Evolutionary conservation across 1,140 invertebrate genomes (phyloP).

Genomic region (Dendrolimus punctatus): DNA sequence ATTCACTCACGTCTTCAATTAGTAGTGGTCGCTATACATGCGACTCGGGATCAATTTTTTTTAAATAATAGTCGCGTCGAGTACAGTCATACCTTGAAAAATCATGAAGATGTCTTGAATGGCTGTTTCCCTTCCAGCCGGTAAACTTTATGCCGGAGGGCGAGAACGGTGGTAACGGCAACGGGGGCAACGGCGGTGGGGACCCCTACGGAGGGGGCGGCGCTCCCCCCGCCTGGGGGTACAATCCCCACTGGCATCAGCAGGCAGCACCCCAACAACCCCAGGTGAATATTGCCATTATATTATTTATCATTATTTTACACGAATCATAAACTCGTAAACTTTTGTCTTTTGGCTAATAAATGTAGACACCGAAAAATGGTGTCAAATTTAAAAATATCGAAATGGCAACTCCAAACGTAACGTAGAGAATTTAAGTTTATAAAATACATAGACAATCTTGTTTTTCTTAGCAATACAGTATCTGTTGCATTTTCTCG

Average conservation of each 20-base stretch:
- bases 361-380: too few relatives aligned
- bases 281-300: conserved; percentile 23
- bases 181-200: conserved; percentile 25
- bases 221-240: conserved; percentile 60
- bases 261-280: conserved; percentile 44
- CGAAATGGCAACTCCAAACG: too few relatives aligned
- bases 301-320: too few relatives aligned
- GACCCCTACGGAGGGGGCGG: conserved; percentile 32
- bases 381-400: too few relatives aligned
- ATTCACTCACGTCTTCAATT: too few relatives aligned
- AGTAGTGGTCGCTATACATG: too few relatives aligned
- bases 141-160: conserved; percentile 58
- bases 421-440: too few relatives aligned
- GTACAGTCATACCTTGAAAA: neutral
- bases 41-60: neutral
- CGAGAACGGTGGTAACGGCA: conserved; percentile 24
- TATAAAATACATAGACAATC: too few relatives aligned
- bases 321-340: too few relatives aligned
- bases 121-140: conserved; percentile 35
- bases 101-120: conserved; percentile 7
- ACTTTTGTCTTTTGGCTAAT: too few relatives aligned
- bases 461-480: too few relatives aligned
- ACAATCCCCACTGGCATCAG: conserved; percentile 70
- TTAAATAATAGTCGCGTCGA: neutral
- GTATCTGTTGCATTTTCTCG: too few relatives aligned